Evolutionary conservation across 2,888 invertebrate species (phyloP).

Genomic region (Blera fallax): DNA sequence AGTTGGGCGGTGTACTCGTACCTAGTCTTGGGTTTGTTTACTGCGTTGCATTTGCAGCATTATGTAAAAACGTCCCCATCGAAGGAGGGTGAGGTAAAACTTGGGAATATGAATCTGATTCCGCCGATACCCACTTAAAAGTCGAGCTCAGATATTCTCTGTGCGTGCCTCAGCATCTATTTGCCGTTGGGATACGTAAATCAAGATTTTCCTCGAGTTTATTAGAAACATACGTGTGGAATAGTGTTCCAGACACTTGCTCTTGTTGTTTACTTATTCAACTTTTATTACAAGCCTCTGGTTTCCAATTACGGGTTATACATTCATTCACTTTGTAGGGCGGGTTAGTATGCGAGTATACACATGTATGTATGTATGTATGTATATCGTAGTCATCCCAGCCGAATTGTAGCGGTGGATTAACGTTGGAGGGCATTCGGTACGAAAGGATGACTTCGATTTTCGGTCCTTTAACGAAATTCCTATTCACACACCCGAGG

Average conservation of each 20-base stretch:
- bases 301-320: conserved; percentile 62
- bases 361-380: too few relatives aligned
- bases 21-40: conserved; percentile 6
- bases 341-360: not conserved
- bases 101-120: not conserved
- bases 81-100: not conserved
- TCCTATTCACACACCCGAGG: conserved; percentile 43
- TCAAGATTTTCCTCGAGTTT: conserved; percentile 68
- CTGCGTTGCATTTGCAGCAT: conserved; percentile 49
- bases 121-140: not conserved
- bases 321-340: conserved; percentile 35
- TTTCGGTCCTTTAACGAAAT: conserved; percentile 37
- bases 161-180: conserved; percentile 64
- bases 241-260: conserved; percentile 49
- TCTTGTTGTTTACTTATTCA: conserved; percentile 65
- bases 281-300: conserved; percentile 63
- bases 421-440: conserved; percentile 16
- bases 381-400: not conserved
- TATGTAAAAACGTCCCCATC: conserved; percentile 31
- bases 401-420: not conserved
- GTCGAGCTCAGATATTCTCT: conserved; percentile 47
- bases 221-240: conserved; percentile 67
- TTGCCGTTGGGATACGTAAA: conserved; percentile 66
- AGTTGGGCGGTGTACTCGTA: not conserved
- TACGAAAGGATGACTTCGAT: conserved; percentile 28